Conservation (phyloP, 2,113 vertebrate species). For the Empidonax alnorum region DNA sequence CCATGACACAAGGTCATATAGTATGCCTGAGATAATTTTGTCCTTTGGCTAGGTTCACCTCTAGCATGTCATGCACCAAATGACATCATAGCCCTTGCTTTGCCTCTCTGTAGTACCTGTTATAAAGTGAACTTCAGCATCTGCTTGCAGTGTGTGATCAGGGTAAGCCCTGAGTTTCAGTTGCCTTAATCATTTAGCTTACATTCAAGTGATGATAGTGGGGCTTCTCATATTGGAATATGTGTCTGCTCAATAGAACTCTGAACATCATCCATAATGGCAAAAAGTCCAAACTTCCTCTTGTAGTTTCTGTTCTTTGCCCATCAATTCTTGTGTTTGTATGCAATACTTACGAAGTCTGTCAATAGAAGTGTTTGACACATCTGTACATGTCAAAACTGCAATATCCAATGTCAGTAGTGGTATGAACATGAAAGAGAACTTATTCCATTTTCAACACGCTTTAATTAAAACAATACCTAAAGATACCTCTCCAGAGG, state of each 20-base stretch:
- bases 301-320: not conserved
- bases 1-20: not conserved
- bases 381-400: not conserved
- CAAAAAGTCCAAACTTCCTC: not conserved
- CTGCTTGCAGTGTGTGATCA: not conserved
- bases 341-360: not conserved
- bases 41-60: not conserved
- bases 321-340: not conserved
- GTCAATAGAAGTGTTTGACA: not conserved
- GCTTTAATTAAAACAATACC: not conserved
- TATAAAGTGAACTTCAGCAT: not conserved
- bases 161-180: not conserved
- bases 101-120: not conserved
- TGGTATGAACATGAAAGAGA: not conserved
- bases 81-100: not conserved
- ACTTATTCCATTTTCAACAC: not conserved
- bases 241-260: not conserved
- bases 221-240: not conserved
- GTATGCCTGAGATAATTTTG: not conserved
- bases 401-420: not conserved
- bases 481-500: not conserved
- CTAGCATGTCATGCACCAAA: not conserved
- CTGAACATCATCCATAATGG: not conserved
- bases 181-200: not conserved
- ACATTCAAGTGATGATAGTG: not conserved